phyloP scores from a whole-genome alignment of 2,113 vertebrate genomes.

The Urocolius indicus region DNA sequence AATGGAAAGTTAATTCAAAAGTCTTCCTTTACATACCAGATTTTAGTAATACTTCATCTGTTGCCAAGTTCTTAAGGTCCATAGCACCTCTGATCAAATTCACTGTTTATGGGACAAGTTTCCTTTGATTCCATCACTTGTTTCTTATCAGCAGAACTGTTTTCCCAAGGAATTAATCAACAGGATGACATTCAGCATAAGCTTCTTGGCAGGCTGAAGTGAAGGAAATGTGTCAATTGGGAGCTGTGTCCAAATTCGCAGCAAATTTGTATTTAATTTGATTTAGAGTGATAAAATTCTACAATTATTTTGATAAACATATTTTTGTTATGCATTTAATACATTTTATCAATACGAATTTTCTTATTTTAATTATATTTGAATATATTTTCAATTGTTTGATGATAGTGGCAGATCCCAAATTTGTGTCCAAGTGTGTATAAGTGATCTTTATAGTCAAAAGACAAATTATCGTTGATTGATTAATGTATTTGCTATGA shows the following conservation, averaged over 20 bases:
- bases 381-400: background rate
- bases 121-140: background rate
- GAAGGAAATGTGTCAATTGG: background rate
- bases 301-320: background rate
- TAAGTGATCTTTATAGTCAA: background rate
- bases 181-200: background rate
- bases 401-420: background rate
- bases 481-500: background rate
- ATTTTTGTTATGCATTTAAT: background rate
- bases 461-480: background rate
- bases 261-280: background rate
- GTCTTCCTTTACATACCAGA: background rate
- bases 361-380: background rate
- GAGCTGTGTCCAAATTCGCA: background rate
- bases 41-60: background rate
- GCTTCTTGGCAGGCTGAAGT: background rate
- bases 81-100: background rate
- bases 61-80: background rate
- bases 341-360: background rate
- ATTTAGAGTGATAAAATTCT: background rate
- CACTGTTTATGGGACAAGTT: background rate
- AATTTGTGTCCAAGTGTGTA: background rate
- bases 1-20: background rate
- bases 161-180: background rate
- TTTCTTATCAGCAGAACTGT: background rate